A percentile compares a stretch with the other conserved stretches of the same genome.
Conservation (phyloP, 2,888 invertebrate species). For the Stenotaenia linearis region DNA sequence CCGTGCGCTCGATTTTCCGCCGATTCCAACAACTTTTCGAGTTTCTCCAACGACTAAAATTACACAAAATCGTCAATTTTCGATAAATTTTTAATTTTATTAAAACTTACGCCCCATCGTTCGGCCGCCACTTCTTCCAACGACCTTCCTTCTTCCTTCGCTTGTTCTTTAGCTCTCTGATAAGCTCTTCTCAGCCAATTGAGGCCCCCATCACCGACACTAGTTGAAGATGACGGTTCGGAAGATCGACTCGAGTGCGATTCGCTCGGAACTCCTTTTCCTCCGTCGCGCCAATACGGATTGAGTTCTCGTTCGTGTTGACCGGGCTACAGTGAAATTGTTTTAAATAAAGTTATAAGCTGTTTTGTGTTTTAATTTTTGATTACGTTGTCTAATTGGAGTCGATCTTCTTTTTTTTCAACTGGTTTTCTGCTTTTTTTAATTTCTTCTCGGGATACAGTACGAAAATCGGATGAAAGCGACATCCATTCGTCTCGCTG, state of each 20-base stretch:
- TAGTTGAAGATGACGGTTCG: neutral
- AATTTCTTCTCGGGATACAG: neutral
- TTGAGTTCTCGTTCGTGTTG: conserved; percentile 74
- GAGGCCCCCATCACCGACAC: conserved; percentile 53
- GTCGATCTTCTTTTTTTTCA: conserved; percentile 37
- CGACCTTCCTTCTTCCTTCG: conserved; percentile 51
- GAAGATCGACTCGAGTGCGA: conserved; percentile 40
- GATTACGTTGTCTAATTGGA: conserved; percentile 28
- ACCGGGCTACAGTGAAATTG: conserved; percentile 52
- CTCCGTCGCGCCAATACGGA: conserved; percentile 87
- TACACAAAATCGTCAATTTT: neutral
- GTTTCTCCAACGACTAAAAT: conserved; percentile 50
- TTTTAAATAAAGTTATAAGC: neutral
- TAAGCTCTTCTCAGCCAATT: conserved; percentile 55
- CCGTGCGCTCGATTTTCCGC: neutral
- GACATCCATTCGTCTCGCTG: conserved; percentile 77
- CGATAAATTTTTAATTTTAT: neutral
- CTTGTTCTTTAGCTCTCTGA: conserved; percentile 54
- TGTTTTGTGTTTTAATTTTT: neutral
- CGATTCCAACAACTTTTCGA: neutral
- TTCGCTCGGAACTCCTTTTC: conserved; percentile 66
- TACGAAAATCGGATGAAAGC: conserved; percentile 53
- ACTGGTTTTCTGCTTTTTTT: conserved; percentile 31
- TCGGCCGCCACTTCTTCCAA: conserved; percentile 56
- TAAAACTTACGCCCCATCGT: conserved; percentile 54